Evolutionary conservation across 2,797 vertebrate species (phyloP).

Genomic region (Parotocinclus haroldoi): DNA sequence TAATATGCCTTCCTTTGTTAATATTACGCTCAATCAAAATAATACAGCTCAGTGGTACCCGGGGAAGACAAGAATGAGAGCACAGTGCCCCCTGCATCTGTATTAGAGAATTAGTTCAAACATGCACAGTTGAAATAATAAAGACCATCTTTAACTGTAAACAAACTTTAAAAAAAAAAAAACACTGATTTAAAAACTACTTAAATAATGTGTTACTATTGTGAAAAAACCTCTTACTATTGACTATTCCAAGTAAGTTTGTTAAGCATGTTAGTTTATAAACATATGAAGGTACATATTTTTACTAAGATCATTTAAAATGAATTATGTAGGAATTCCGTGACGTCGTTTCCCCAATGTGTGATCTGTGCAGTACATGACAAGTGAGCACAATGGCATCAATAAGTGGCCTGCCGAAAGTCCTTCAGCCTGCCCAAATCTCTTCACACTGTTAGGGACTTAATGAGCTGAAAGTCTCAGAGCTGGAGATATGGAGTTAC

Average conservation of each 20-base stretch:
- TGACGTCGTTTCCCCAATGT: conserved; percentile 15
- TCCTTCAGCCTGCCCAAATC: conserved; percentile 53
- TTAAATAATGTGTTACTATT: not conserved
- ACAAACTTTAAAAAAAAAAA: too few relatives aligned
- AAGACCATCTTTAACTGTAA: too few relatives aligned
- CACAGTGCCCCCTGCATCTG: conserved; percentile 57
- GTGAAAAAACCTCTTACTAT: too few relatives aligned
- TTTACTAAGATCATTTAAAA: not conserved
- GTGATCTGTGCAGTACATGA: conserved; percentile 20
- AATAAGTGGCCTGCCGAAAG: conserved; percentile 55
- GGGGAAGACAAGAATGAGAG: conserved; percentile 48
- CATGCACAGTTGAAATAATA: not conserved
- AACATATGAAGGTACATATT: not conserved
- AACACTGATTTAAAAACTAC: too few relatives aligned
- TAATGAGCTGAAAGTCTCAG: conserved; percentile 66
- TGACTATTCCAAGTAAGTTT: too few relatives aligned
- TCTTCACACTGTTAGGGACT: conserved; percentile 62
- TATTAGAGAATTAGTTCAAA: conserved; percentile 38
- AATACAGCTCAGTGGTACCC: too few relatives aligned
- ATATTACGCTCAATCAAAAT: conserved; percentile 20
- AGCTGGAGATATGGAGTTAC: conserved; percentile 61
- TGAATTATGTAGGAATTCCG: conserved; percentile 4
- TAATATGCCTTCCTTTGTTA: conserved; percentile 32
- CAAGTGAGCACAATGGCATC: conserved; percentile 38
- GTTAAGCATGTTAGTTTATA: too few relatives aligned